Base-by-base conservation (phyloP, 1,140 invertebrate species). In the Acromyrmex heyeri region DNA sequence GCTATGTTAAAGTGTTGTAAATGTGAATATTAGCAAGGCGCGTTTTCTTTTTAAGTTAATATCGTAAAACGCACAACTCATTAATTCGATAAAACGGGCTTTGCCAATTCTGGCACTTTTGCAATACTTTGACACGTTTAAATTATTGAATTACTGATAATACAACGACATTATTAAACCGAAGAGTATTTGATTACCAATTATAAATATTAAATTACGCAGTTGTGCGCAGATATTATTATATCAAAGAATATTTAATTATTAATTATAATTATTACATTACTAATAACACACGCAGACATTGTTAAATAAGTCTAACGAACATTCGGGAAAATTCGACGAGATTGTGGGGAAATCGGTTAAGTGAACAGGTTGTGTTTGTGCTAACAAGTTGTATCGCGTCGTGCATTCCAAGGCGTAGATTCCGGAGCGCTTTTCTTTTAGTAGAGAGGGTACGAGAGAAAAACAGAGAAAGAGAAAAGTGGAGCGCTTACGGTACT, bases 401-500 rank as follows among this genome's bases (percentile, higher is more conserved):
- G 88, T 90, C 86, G 55, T 79, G 86, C 88, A 92, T 92, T 92
- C 88, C 86, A 61, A 86, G 87, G 83, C 78, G 73, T 72, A 86
- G 91, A 93, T 94, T 94, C 93, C 92, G 91, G 91, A 93, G 91
- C 93, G 87, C 91, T 94, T 94, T 94, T 94, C 93, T 92, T 92
- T 92, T 86, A 76, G 86, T 61, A 50, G 48, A 48, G 53, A 53
- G 61, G 6, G 64, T 18, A 53, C 76, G 67, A 76, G 8, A 24
- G 70, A 75, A 55, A 44, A 24, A 62, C 44, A 85, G 72, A 86
- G 61, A 79, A 86, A 90, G 82, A 88, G 87, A 90, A 79, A 94
- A 94, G 91, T 93, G 86, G 93, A 92, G 92, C 93, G 91, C 93
- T 93, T 94, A 94, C 93, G 94, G 92, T 94, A 94, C 91, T 91